These are phyloP conservation scores for Stomatorhinus walkeri DNA, from an alignment of 2,797 vertebrate species.

Conservation along the genomic window DNA sequence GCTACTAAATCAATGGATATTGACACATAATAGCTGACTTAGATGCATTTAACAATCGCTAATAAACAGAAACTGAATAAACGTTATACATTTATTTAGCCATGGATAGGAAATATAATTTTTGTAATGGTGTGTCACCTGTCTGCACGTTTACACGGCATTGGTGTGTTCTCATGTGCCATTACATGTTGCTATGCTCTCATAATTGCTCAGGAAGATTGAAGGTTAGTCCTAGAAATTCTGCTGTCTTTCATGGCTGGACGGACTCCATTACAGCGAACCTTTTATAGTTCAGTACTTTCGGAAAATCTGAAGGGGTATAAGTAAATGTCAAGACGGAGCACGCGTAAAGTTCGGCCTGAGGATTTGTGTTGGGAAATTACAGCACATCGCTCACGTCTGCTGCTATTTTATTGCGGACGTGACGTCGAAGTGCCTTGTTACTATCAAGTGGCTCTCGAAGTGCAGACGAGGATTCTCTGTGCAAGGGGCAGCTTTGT, in stretches of 20 bases:
- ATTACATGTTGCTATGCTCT: neutral
- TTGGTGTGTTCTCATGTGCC: neutral
- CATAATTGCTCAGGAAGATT: neutral
- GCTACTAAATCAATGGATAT: neutral
- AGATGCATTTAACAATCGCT: neutral
- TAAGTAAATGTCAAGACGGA: neutral
- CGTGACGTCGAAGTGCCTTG: neutral
- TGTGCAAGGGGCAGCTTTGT: neutral
- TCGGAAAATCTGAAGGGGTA: neutral
- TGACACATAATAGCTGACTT: neutral
- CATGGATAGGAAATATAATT: neutral
- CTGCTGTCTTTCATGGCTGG: neutral
- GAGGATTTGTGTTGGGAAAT: neutral
- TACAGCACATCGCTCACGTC: neutral
- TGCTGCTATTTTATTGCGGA: neutral
- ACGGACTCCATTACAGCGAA: neutral
- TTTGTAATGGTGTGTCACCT: neutral
- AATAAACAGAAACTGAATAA: neutral
- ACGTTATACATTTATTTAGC: neutral
- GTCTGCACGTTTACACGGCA: neutral
- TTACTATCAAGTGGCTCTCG: neutral
- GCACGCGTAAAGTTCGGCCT: neutral
- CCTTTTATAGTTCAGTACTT: neutral
- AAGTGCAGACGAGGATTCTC: neutral
- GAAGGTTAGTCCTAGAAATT: neutral